Conservation (phyloP, 2,797 vertebrate species). For the Enteromius trimaculatus region DNA sequence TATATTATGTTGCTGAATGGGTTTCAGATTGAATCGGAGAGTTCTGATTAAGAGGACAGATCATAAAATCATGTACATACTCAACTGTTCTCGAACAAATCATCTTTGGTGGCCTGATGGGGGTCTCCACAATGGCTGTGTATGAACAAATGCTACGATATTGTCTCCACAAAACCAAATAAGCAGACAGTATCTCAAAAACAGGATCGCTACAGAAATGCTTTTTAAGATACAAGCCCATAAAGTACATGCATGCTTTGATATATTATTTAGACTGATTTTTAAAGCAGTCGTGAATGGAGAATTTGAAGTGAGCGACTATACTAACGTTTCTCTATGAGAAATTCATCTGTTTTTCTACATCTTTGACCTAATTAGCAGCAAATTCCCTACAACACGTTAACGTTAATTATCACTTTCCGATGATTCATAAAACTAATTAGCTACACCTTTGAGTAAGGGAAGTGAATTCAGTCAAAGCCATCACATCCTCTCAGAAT, state of each 20-base stretch:
- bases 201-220: conserved; percentile 15
- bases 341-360: conserved; percentile 8
- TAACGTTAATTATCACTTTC: conserved; percentile 32
- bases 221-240: conserved; percentile 24
- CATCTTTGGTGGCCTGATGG: background rate
- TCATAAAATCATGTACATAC: background rate
- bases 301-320: conserved; percentile 2
- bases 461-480: conserved; percentile 21
- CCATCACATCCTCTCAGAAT: background rate
- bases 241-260: conserved; percentile 21
- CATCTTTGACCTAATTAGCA: conserved; percentile 38
- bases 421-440: conserved; percentile 29
- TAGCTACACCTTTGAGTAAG: conserved; percentile 31
- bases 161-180: conserved; percentile 22
- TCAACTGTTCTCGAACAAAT: conserved; percentile 2
- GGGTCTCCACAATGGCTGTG: background rate
- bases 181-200: background rate
- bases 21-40: background rate
- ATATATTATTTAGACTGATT: conserved; percentile 33
- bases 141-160: conserved; percentile 13
- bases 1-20: background rate
- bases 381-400: background rate
- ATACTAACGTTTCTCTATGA: background rate
- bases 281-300: conserved; percentile 2
- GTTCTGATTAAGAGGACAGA: background rate